phyloP scores from a whole-genome alignment of 2,797 vertebrate species.

The Leptodactylus fallax region DNA sequence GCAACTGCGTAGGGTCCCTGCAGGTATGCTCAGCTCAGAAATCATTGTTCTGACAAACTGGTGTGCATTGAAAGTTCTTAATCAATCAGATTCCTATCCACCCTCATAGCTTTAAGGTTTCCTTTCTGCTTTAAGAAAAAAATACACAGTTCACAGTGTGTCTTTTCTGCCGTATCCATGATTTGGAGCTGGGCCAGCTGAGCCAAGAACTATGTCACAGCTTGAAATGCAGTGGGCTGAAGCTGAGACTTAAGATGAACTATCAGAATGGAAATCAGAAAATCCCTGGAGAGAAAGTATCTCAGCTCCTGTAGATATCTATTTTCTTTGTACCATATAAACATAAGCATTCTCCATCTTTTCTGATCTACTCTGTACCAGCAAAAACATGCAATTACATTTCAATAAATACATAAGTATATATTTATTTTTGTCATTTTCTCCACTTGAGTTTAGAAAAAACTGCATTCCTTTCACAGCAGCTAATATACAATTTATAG shows the following conservation, averaged over 20 bases:
- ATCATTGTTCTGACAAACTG: not conserved
- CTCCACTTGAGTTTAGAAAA: conserved; percentile 39
- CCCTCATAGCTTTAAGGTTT: conserved; percentile 50
- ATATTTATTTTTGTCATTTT: conserved; percentile 55
- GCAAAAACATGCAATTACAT: conserved; percentile 60
- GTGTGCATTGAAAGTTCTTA: conserved; percentile 34
- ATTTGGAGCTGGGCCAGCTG: conserved; percentile 58
- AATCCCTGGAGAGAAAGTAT: conserved; percentile 62
- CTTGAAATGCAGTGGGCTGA: conserved; percentile 61
- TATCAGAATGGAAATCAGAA: conserved; percentile 64
- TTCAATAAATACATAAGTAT: conserved; percentile 63
- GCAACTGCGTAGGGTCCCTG: conserved; percentile 55
- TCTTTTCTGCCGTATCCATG: conserved; percentile 55
- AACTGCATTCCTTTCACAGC: conserved; percentile 24
- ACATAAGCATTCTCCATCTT: conserved; percentile 57
- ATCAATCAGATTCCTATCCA: conserved; percentile 49
- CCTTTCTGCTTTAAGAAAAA: conserved; percentile 41
- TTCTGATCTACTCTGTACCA: conserved; percentile 21
- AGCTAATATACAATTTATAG: conserved; percentile 9
- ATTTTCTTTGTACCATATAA: conserved; percentile 60
- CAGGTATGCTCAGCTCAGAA: conserved; percentile 25
- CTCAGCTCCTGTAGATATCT: conserved; percentile 62
- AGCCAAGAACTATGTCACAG: conserved; percentile 62
- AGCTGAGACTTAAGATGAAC: conserved; percentile 61
- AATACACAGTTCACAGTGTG: conserved; percentile 23